Conservation (phyloP, 2,797 vertebrate species). For the Phoxinus dragarum region DNA sequence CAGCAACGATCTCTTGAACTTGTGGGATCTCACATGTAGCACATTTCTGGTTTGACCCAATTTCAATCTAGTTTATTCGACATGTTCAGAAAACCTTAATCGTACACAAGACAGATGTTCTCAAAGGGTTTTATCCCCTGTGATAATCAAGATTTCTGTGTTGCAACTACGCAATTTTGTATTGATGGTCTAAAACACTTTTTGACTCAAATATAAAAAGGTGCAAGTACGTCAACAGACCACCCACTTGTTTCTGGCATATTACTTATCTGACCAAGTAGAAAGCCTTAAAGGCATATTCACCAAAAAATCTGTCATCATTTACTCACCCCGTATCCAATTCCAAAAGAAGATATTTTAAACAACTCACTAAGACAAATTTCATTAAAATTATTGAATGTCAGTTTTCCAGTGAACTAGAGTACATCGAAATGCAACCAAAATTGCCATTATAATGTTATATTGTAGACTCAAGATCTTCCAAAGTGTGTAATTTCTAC, state of each 20-base stretch:
- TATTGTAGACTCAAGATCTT: background rate
- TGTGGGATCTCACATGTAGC: slow-evolving; percentile 25
- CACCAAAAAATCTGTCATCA: background rate
- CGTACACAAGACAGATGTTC: slow-evolving; percentile 25
- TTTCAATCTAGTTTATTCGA: slow-evolving; percentile 22
- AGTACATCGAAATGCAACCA: background rate
- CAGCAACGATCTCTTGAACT: slow-evolving; percentile 22
- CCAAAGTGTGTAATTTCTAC: background rate
- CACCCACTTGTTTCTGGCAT: background rate
- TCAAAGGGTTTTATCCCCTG: slow-evolving; percentile 2
- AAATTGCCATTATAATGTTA: background rate
- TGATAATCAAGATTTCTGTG: slow-evolving; percentile 26
- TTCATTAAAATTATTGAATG: no score
- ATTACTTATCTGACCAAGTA: background rate
- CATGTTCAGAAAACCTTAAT: slow-evolving; percentile 28
- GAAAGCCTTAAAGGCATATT: background rate
- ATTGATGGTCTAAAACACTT: background rate
- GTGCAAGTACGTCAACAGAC: background rate
- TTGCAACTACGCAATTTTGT: background rate
- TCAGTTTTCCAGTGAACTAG: no score
- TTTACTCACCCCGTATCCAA: no score
- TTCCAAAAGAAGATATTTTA: no score
- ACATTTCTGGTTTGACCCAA: slow-evolving; percentile 36
- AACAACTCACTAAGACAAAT: no score
- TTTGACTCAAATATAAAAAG: slow-evolving; percentile 27